Conservation (phyloP, 2,113 vertebrate species). For the Thymallus thymallus region DNA sequence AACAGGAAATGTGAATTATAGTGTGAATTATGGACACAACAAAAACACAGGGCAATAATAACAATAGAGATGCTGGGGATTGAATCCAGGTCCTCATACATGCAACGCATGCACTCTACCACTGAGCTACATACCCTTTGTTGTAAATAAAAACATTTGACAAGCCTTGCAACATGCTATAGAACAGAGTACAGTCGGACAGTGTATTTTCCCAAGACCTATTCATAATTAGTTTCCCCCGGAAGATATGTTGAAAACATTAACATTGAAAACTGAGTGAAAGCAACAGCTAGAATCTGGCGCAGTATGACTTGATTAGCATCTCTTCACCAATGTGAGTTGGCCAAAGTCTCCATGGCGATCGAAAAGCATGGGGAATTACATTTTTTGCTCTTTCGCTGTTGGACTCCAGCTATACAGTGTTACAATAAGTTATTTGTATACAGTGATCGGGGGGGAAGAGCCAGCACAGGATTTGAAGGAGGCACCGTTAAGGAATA, state of each 20-base stretch:
- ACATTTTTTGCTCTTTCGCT: neutral
- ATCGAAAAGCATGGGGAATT: constrained; percentile 22
- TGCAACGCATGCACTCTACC: too few relatives aligned
- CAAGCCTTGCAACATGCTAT: neutral
- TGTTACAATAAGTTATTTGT: too few relatives aligned
- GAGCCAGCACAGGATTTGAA: too few relatives aligned
- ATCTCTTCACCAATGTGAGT: constrained; percentile 11
- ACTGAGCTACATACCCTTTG: too few relatives aligned
- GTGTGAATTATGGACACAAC: too few relatives aligned
- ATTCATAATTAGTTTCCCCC: neutral
- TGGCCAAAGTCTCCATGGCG: constrained; percentile 45
- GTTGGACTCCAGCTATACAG: too few relatives aligned
- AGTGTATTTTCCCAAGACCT: neutral
- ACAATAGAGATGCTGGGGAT: too few relatives aligned
- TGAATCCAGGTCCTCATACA: too few relatives aligned
- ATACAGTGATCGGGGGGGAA: too few relatives aligned
- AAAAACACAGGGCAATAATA: too few relatives aligned
- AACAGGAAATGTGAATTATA: too few relatives aligned
- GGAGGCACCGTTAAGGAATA: neutral
- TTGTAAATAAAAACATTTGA: neutral
- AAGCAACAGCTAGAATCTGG: constrained; percentile 19
- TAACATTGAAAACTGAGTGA: constrained; percentile 4
- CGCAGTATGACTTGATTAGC: constrained; percentile 17
- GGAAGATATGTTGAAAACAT: neutral
- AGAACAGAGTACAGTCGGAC: neutral